Evolutionary conservation across 1,140 invertebrate species (phyloP), one percentile per base, ranked within the genome.

Genomic region (Drosophila quadrilineata): DNA sequence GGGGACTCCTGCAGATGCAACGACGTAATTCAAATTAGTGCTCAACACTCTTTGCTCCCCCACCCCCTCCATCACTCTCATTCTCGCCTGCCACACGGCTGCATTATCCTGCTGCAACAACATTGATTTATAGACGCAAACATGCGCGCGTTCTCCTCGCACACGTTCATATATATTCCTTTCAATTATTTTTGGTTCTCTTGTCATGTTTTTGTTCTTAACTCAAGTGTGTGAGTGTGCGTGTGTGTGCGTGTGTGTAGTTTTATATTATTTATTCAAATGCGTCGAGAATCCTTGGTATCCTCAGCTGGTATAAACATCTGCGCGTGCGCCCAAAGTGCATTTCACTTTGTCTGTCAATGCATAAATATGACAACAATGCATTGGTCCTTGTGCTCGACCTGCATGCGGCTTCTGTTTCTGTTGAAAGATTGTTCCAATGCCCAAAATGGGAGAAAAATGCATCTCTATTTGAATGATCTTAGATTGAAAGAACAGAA

Each of bases 21-120:
- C 48, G 43, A 50, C 40, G 67, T 63, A 59, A 76, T 79, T 79
- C 75, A 73, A 84, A 84, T 84, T 80, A 82, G 76, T 75, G 57
- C 46, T 72, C 76, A 63, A 70, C 71, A 80, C 71, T 75, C 75
- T 33, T 12, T n/a, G n/a, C n/a, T n/a, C n/a, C n/a, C n/a, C n/a
- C n/a, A n/a, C n/a, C n/a, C n/a, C n/a, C n/a, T n/a, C n/a, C n/a
- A n/a, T n/a, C n/a, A n/a, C n/a, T n/a, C n/a, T n/a, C n/a, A n/a
- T n/a, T 21, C 14, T 17, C 38, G n/a, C n/a, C 29, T 10, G 29
- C 3, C 29, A 16, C 22, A 5, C 12, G 65, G 24, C 49, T 71
- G 71, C 76, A 79, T 80, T 80, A 80, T 80, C 76, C 76, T 75
- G 62, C n/a, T 43, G 28, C 17, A 9, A 28, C 10, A 33, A 52